Evolutionary conservation across 2,888 invertebrate species (phyloP), one percentile per base, ranked within the genome.

Genomic region (Aleiodes leptofemur): DNA sequence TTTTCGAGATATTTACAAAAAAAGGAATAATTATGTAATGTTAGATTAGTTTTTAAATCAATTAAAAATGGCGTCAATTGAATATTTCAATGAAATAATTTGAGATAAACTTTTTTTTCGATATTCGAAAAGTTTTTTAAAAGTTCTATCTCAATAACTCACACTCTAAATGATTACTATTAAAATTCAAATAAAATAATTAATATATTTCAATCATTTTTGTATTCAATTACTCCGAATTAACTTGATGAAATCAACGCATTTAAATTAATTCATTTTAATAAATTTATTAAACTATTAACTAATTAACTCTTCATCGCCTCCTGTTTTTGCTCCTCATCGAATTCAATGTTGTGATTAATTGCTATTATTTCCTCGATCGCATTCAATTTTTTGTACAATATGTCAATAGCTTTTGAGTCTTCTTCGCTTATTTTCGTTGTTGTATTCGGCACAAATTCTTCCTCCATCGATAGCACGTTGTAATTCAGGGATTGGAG

Each of bases 281-380:
- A 55, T 55, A 55, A 16, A 55, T 55, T 16, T 3, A 64, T 4
- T 16, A 43, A 64, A 64, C 48, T 43, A 43, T 43, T 43, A 8
- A 43, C 43, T 43, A 8, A 48, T 61, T 61, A 61, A 43, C 38
- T 61, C 23, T 14, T 16, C 16, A 50, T 57, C 9, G 38, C 34
- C 29, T n/a, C 56, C 7, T 29, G n/a, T 16, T 50, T 51, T 14
- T 55, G 43, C 6, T 51, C 64, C 4, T 75, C 57, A 38, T 53
- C n/a, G 1, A 68, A 31, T 1, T 68, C 90, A 79, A 93, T 90
- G 86, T 94, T 94, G 83, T 93, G 92, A 81, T 91, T 91, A 66
- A 94, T 84, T 81, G 90, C 91, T 64, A 92, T 90, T 73, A 94
- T 90, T 72, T 94, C 94, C 0, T 91, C 91, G 13, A 93, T 69